These are phyloP conservation scores for Todiramphus chloris DNA, from an alignment of 2,113 vertebrate species.

Conservation along the genomic window DNA sequence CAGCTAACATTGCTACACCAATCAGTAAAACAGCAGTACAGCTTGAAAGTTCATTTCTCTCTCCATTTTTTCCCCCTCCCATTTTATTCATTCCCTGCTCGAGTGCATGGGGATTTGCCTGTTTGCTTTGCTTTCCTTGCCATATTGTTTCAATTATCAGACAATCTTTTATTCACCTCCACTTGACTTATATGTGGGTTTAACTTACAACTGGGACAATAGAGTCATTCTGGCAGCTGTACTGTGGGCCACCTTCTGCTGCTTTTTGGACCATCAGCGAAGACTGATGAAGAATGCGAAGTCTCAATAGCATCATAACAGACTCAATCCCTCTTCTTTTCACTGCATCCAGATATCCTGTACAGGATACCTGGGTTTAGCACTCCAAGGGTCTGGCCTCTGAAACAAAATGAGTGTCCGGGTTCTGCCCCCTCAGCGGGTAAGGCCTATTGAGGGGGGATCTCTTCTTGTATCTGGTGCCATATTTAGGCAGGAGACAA, in stretches of 20 bases:
- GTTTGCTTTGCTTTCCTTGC: slow-evolving; percentile 6
- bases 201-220: background rate
- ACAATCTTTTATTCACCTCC: slow-evolving; percentile 28
- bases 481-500: slow-evolving; percentile 56
- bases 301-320: background rate
- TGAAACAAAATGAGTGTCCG: background rate
- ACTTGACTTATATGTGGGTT: background rate
- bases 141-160: slow-evolving; percentile 44
- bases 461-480: slow-evolving; percentile 16
- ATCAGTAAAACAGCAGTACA: background rate
- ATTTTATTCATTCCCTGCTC: background rate
- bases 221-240: slow-evolving; percentile 10
- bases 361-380: background rate
- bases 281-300: background rate
- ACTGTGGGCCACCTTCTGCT: background rate
- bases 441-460: background rate
- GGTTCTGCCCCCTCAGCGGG: slow-evolving; percentile 30
- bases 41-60: background rate
- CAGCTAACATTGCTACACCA: background rate
- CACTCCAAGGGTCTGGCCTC: background rate
- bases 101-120: background rate
- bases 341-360: background rate
- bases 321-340: background rate
- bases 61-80: background rate
- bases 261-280: slow-evolving; percentile 40